Base-by-base conservation (phyloP, 2,797 vertebrate genomes). In the Cyprinella venusta region DNA sequence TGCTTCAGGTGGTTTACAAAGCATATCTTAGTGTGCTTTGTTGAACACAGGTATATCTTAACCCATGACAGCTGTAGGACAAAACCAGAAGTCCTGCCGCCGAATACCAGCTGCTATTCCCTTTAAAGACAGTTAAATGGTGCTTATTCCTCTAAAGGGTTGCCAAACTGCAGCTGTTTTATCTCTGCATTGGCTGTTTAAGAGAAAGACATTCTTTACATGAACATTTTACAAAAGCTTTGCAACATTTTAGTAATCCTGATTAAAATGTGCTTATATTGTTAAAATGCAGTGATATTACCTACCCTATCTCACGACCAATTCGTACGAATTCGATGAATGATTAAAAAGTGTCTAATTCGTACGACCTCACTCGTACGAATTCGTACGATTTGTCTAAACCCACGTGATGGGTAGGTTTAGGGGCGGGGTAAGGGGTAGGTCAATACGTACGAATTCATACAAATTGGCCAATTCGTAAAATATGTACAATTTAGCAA, bases 41-140 rank as follows among this genome's bases (percentile, higher is more conserved):
- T 82, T 93, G 94, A 95, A 93, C 92, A 93, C 89, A 93, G 92
- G 89, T 81, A 88, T 92, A 83, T 69, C 64, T 89, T 89, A 79
- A 90, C 87, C 72, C 5, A 36, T 40, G 83, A 86, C 76, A 52
- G 76, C 86, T 92, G 85, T 33, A 84, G 83, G 85, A 76, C 64
- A 82, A 69, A 91, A 89, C 84, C 90, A 92, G 88, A 91, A 91
- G 91, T 91, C 83, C 88, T 79, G 65, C 10, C 78, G 88, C 69
- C 76, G 81, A 77, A 15, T 87, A 89, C 91, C 93, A 93, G 91
- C 88, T 94, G 92, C 71, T 84, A 38, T 76, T 79, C 48, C 40
- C 50, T 36, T 82, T 78, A 74, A 80, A 85, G 33, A 56, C 18
- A 40, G 82, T 65, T 72, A 74, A 80, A 79, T 86, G 72, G 54